Evolutionary conservation across 2,888 invertebrate species (phyloP), one percentile per base, ranked within the genome.

Genomic region (Melieria crassipennis): DNA sequence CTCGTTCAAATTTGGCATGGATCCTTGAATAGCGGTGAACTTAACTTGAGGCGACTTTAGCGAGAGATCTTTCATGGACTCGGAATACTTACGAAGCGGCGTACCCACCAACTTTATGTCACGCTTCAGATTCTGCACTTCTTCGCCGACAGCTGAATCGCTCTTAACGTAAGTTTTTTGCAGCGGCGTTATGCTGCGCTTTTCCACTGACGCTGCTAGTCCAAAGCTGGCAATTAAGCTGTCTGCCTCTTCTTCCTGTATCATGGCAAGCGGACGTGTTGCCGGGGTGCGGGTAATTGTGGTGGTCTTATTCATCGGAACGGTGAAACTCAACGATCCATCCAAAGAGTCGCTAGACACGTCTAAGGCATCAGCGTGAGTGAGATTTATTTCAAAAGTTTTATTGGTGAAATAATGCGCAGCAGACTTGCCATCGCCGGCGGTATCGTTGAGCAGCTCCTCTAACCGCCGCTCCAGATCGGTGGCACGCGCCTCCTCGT

Each of bases 1-100:
- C 70, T 87, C 86, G 76, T 86, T 85, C 0, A 87, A 79, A 79
- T 87, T 87, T 10, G 87, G 87, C 84, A 87, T 83, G 1, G 87
- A 87, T 0, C 87, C 87, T 71, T 86, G 86, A 1, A 81, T 60
- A 42, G 73, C 74, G n/a, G 73, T 69, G 10, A 60, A 65, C 48
- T 80, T 81, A 0, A 79, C 55, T 64, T 79, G 82, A 2, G 83
- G 80, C 13, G 84, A 82, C 5, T 79, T 76, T 48, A 80, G 64
- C 0, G 83, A 85, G 4, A 87, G 75, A 76, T 87, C 81, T 56
- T 81, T 83, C 86, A 87, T 84, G 0, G 87, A 87, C 73, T 85
- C 84, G 0, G 84, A 86, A 58, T 82, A 83, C 72, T 87, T 87
- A 0, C 84, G 81, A 56, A 87, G 55, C 0, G 87, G 87, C 0